Conservation (phyloP, 1,140 invertebrate species). For the Drosophila asahinai region DNA sequence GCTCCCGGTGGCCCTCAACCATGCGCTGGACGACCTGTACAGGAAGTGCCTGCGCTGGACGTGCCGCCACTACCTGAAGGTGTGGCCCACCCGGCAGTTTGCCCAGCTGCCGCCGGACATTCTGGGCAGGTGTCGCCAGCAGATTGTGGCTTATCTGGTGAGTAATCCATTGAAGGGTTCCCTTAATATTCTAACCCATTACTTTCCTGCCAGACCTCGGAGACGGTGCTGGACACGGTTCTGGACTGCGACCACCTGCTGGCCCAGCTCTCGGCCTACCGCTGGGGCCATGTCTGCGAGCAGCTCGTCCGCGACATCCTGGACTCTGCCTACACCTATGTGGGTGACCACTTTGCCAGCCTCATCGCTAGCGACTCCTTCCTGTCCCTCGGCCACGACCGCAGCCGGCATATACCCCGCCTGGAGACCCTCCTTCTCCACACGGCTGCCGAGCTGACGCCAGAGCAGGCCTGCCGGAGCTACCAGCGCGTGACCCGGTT, state of each 20-base stretch:
- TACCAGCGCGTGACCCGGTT: slow-evolving; percentile 86
- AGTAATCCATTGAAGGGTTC: background rate
- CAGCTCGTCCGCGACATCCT: slow-evolving; percentile 89
- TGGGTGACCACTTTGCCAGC: slow-evolving; percentile 88
- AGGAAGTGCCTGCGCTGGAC: slow-evolving; percentile 94
- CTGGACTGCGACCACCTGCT: slow-evolving; percentile 90
- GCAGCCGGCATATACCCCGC: slow-evolving; percentile 89
- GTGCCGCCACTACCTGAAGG: slow-evolving; percentile 92
- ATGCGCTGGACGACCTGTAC: slow-evolving; percentile 94
- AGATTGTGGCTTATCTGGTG: slow-evolving; percentile 88
- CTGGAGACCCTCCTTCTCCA: slow-evolving; percentile 89
- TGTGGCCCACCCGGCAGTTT: slow-evolving; percentile 95
- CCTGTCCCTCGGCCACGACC: slow-evolving; percentile 88
- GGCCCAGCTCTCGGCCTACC: slow-evolving; percentile 88
- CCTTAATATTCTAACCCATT: background rate
- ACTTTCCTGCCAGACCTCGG: slow-evolving; percentile 85
- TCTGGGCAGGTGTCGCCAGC: slow-evolving; percentile 92
- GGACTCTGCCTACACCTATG: slow-evolving; percentile 88
- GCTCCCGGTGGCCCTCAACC: slow-evolving; percentile 92
- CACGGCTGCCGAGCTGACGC: slow-evolving; percentile 88
- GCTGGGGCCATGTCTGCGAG: slow-evolving; percentile 90
- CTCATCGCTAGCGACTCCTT: slow-evolving; percentile 89
- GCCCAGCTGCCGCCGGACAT: slow-evolving; percentile 92
- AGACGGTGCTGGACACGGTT: slow-evolving; percentile 89
- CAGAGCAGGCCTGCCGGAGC: slow-evolving; percentile 90